These are phyloP conservation scores for Clarias gariepinus DNA, from an alignment of 2,113 vertebrate genomes.

Conservation along the genomic window DNA sequence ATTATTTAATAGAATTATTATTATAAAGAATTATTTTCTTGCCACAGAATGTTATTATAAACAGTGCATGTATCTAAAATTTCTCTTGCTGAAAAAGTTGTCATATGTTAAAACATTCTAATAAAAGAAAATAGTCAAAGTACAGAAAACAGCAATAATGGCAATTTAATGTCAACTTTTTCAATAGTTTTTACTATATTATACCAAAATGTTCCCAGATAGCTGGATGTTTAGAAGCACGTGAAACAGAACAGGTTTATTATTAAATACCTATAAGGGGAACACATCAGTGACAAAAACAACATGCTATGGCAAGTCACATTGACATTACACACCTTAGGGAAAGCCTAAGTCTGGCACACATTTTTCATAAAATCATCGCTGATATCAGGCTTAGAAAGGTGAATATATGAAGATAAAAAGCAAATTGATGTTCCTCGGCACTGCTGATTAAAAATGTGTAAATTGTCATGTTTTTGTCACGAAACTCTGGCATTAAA, in stretches of 20 bases:
- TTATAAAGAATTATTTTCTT: not conserved
- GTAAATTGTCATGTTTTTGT: not conserved
- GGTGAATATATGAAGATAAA: not conserved
- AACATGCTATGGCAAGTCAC: not conserved
- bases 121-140: not conserved
- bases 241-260: not conserved
- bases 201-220: not conserved
- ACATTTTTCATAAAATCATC: not conserved
- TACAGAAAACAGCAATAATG: not conserved
- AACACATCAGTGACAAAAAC: not conserved
- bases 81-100: not conserved
- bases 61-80: not conserved
- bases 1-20: too few species aligned
- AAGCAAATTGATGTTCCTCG: not conserved
- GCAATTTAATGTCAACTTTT: not conserved
- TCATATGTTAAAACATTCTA: too few species aligned
- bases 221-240: not conserved
- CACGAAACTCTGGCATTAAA: not conserved
- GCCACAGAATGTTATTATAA: not conserved
- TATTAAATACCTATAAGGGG: not conserved
- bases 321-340: not conserved
- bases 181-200: not conserved
- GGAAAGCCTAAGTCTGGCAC: not conserved
- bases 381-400: not conserved
- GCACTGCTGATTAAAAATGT: not conserved